Conservation (phyloP, 2,797 vertebrate species). For the Cheirogaleus major region DNA sequence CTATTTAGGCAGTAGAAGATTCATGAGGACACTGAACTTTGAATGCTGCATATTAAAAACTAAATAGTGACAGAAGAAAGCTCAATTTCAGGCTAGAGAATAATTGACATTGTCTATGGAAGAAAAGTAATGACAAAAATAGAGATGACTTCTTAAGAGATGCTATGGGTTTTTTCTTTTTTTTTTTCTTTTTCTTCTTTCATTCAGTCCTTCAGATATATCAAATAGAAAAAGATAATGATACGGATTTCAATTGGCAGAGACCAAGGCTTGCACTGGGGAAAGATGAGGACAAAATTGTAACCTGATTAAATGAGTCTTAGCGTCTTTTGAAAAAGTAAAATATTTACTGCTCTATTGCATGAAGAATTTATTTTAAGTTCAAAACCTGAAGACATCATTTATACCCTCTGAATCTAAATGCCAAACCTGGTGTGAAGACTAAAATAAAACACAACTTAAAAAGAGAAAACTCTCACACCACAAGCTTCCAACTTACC, state of each 20-base stretch:
- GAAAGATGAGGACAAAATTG: not conserved
- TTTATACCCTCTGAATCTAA: conserved; percentile 58
- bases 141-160: not conserved
- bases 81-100: not conserved
- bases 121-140: not conserved
- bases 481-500: conserved; percentile 23
- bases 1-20: not conserved
- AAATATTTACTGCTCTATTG: conserved; percentile 65
- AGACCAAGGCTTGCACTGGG: not conserved
- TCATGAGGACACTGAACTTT: not conserved
- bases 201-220: not conserved
- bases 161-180: not conserved
- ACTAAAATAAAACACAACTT: conserved; percentile 61
- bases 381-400: conserved; percentile 53
- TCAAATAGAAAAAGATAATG: conserved; percentile 2
- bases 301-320: conserved; percentile 3
- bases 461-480: conserved; percentile 45
- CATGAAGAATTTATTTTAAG: conserved; percentile 63
- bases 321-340: not conserved
- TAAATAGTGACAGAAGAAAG: not conserved
- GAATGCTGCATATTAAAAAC: not conserved
- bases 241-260: not conserved
- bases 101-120: not conserved
- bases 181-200: not conserved
- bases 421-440: conserved; percentile 62